Evolutionary conservation across 2,888 invertebrate species (phyloP).

Genomic region (Harmothoe impar): DNA sequence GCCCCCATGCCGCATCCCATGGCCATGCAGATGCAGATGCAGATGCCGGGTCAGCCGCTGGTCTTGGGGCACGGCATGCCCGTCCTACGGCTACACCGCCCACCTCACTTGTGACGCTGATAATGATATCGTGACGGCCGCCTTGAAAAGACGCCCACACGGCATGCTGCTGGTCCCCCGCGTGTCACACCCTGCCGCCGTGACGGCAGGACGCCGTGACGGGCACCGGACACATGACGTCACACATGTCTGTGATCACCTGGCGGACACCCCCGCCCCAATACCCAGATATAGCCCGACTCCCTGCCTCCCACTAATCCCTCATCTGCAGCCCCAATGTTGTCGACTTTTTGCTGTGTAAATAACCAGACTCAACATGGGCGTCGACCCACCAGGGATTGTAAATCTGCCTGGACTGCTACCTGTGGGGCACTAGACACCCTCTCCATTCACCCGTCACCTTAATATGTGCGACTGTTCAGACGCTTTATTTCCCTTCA

Average conservation of each 20-base stretch:
- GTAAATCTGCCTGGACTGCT: not conserved
- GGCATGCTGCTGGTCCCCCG: not conserved
- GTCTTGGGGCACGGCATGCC: conserved; percentile 40
- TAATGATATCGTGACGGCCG: not conserved
- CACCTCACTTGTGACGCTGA: conserved; percentile 62
- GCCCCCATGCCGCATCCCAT: conserved; percentile 29
- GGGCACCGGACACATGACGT: not conserved
- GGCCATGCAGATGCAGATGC: conserved; percentile 12
- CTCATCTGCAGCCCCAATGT: not conserved
- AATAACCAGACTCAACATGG: not conserved
- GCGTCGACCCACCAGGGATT: not conserved
- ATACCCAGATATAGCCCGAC: not conserved
- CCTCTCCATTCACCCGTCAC: too few relatives aligned
- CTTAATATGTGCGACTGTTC: too few relatives aligned
- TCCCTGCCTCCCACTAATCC: not conserved
- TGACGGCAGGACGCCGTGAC: not conserved
- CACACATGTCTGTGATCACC: conserved; percentile 13
- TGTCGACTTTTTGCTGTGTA: not conserved
- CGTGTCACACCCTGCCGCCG: not conserved
- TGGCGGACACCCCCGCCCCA: not conserved
- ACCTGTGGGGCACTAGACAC: too few relatives aligned
- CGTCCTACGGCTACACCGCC: conserved; percentile 55
- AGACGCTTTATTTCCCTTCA: too few relatives aligned
- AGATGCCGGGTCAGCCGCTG: conserved; percentile 36
- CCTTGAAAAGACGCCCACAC: not conserved